A percentile compares a stretch with the other conserved stretches of the same genome.
Conservation (phyloP, 2,797 vertebrate species). For the Hafferia zeledoni region DNA sequence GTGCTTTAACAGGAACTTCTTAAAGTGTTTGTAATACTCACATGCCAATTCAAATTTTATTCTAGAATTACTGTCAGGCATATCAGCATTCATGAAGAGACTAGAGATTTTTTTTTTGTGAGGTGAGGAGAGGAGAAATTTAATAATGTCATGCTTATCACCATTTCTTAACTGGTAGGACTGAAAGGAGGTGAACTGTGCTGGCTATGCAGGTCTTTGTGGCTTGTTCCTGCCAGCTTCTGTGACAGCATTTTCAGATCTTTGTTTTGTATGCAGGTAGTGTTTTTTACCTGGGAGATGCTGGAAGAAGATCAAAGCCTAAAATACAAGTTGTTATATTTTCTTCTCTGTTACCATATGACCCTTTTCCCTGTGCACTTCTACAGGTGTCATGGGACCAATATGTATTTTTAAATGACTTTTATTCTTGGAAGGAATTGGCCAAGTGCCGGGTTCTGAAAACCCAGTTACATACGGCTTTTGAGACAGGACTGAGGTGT, state of each 20-base stretch:
- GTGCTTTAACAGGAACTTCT: neutral
- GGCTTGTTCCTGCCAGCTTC: neutral
- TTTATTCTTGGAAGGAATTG: neutral
- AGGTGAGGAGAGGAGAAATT: neutral
- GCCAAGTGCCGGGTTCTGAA: neutral
- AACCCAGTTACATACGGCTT: neutral
- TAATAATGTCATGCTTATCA: neutral
- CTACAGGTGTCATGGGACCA: neutral
- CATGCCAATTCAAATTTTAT: neutral
- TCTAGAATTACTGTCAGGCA: neutral
- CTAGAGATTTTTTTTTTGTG: no score
- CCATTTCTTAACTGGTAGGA: neutral
- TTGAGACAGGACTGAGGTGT: neutral
- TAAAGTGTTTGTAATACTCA: neutral
- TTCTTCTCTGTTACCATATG: rapidly evolving
- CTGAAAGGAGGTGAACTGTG: neutral
- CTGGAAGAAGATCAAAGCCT: neutral
- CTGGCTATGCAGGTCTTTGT: neutral
- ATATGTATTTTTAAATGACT: neutral
- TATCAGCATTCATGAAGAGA: neutral
- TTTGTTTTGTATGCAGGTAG: neutral
- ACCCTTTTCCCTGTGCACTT: neutral
- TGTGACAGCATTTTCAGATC: neutral
- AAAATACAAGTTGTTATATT: neutral
- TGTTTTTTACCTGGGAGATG: neutral